Conservation (phyloP, 2,888 invertebrate genomes). For the Pandemis heparana region DNA sequence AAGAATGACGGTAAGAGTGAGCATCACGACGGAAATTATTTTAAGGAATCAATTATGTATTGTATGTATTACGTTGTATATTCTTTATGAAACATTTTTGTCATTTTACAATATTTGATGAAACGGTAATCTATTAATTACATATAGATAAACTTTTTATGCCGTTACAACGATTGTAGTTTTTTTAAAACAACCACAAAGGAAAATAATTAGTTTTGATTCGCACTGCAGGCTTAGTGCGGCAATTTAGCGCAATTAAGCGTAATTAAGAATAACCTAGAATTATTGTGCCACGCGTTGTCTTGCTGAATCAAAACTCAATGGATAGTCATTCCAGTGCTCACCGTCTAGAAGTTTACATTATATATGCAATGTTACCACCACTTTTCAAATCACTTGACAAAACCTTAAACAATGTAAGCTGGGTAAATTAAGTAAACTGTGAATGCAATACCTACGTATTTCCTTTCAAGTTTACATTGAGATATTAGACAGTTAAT, state of each 20-base stretch:
- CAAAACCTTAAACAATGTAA: background rate
- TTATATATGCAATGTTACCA: constrained; percentile 35
- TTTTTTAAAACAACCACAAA: constrained; percentile 11
- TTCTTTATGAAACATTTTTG: constrained; percentile 8
- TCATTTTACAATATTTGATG: constrained; percentile 24
- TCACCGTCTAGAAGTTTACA: constrained; percentile 11
- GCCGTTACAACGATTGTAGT: constrained; percentile 16
- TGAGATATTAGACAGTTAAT: background rate
- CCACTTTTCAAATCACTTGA: constrained; percentile 1
- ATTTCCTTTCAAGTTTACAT: too few relatives aligned
- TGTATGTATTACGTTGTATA: background rate
- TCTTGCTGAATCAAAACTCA: constrained; percentile 37
- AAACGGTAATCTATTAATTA: constrained; percentile 23
- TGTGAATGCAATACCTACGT: background rate
- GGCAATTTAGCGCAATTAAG: constrained; percentile 1
- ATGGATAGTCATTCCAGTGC: constrained; percentile 55
- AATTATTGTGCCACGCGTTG: constrained; percentile 50
- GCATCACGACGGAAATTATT: constrained; percentile 24
- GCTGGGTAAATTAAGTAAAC: background rate
- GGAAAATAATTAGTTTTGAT: background rate
- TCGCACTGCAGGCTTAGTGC: constrained; percentile 24
- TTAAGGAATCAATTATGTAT: background rate
- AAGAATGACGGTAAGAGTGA: constrained; percentile 36
- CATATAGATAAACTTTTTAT: background rate
- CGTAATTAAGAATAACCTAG: constrained; percentile 36